These are phyloP conservation scores for Leptestheria dahalacensis DNA, from an alignment of 1,140 invertebrate species.

Conservation along the genomic window DNA sequence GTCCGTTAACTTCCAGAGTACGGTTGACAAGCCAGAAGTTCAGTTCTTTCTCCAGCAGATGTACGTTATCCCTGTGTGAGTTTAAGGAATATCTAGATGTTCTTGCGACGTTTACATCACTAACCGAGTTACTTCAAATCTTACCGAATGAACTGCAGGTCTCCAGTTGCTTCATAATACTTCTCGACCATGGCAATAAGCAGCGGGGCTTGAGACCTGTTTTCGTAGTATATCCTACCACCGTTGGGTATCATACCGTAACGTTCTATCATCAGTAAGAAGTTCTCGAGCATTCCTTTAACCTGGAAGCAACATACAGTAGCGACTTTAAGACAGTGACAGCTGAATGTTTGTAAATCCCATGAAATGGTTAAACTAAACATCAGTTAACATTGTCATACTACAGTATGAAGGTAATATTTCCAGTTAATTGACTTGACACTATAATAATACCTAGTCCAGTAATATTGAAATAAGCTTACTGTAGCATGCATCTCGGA, in stretches of 20 bases:
- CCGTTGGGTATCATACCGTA: slow-evolving; percentile 82
- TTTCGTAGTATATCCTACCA: slow-evolving; percentile 68
- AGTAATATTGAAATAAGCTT: background rate
- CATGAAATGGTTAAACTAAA: too few species aligned
- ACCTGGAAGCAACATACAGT: too few species aligned
- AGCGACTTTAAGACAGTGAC: too few species aligned
- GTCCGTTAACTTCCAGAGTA: slow-evolving; percentile 31
- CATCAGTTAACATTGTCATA: too few species aligned
- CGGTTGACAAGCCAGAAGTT: slow-evolving; percentile 37
- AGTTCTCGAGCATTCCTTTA: slow-evolving; percentile 67
- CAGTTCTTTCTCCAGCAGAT: slow-evolving; percentile 56
- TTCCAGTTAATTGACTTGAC: too few species aligned
- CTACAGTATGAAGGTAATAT: too few species aligned
- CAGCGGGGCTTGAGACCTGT: slow-evolving; percentile 72
- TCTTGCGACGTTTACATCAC: too few species aligned
- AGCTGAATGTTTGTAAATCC: too few species aligned
- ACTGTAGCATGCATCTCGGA: slow-evolving; percentile 63
- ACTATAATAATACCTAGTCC: too few species aligned
- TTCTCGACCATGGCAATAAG: slow-evolving; percentile 68
- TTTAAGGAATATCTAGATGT: too few species aligned
- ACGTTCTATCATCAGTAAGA: slow-evolving; percentile 53
- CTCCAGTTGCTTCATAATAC: slow-evolving; percentile 52
- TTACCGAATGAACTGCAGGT: slow-evolving; percentile 43
- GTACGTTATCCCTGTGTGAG: slow-evolving; percentile 47
- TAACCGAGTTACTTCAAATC: too few species aligned